These are phyloP conservation scores for Anoncus sp. DNA, from an alignment of 2,888 invertebrate species.

Conservation along the genomic window DNA sequence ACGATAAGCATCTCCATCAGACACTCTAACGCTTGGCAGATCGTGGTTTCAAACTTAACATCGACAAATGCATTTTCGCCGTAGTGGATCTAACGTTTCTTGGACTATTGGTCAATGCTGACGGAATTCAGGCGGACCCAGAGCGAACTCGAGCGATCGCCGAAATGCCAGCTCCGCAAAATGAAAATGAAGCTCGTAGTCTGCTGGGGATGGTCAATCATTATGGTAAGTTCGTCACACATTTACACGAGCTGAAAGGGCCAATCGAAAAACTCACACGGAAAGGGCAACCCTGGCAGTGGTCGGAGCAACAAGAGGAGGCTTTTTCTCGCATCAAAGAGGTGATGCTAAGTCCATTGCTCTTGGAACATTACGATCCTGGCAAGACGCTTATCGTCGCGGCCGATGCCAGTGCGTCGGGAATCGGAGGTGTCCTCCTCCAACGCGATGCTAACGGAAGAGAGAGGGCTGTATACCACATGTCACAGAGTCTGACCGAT, in stretches of 20 bases:
- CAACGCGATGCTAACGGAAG: slow-evolving; percentile 44
- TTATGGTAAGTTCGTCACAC: slow-evolving; percentile 48
- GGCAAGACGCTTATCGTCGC: slow-evolving; percentile 33
- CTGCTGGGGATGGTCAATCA: slow-evolving; percentile 48
- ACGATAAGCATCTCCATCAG: no score
- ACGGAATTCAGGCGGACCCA: slow-evolving; percentile 31
- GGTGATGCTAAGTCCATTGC: slow-evolving; percentile 42
- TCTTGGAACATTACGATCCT: slow-evolving; percentile 42
- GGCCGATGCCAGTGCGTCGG: slow-evolving; percentile 40
- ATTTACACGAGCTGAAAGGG: slow-evolving; percentile 47
- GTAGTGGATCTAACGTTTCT: slow-evolving; percentile 39
- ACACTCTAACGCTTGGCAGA: no score
- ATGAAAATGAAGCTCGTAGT: slow-evolving; percentile 46
- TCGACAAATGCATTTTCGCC: slow-evolving; percentile 34
- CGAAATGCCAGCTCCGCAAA: slow-evolving; percentile 40
- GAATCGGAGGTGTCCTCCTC: slow-evolving; percentile 38
- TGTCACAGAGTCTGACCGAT: slow-evolving; percentile 44
- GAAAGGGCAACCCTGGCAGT: slow-evolving; percentile 35
- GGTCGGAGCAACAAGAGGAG: slow-evolving; percentile 12
- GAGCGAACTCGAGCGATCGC: slow-evolving; percentile 45
- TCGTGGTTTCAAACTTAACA: no score
- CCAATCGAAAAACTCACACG: slow-evolving; percentile 44
- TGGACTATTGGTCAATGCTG: slow-evolving; percentile 41
- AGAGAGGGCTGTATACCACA: slow-evolving; percentile 46
- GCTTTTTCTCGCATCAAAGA: slow-evolving; percentile 26